Conservation (phyloP, 2,113 vertebrate species). For the Pipra filicauda region DNA sequence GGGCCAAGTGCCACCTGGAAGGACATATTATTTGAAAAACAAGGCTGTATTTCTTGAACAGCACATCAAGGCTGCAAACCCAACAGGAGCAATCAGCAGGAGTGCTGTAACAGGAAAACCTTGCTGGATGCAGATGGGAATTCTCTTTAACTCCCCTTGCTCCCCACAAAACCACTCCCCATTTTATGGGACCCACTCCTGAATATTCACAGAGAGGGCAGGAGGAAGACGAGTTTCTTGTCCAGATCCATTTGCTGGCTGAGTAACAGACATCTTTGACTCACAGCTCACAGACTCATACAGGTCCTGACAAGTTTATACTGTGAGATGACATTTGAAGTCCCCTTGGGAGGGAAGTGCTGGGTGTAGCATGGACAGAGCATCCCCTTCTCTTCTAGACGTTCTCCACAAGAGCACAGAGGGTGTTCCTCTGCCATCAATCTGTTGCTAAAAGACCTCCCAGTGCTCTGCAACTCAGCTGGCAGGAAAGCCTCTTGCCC, state of each 20-base stretch:
- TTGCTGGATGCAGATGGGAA: neutral
- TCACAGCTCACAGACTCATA: neutral
- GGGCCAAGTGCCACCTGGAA: slow-evolving; percentile 58
- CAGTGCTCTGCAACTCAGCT: neutral
- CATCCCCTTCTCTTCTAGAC: neutral
- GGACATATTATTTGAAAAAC: neutral
- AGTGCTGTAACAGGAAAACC: neutral
- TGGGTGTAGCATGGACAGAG: neutral
- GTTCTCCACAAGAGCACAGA: neutral
- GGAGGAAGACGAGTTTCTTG: neutral
- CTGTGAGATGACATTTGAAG: neutral
- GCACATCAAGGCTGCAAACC: neutral
- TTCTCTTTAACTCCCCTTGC: neutral
- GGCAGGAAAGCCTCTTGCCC: neutral
- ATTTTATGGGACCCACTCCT: neutral
- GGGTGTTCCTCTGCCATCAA: neutral
- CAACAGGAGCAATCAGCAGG: neutral
- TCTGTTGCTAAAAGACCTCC: neutral
- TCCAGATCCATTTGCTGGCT: neutral
- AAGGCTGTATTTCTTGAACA: neutral
- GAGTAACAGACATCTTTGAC: neutral
- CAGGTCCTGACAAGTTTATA: neutral
- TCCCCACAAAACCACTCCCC: neutral
- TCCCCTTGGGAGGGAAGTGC: neutral
- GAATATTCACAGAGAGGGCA: neutral